Conservation (phyloP, 2,113 vertebrate species). For the Arenaria interpres region DNA sequence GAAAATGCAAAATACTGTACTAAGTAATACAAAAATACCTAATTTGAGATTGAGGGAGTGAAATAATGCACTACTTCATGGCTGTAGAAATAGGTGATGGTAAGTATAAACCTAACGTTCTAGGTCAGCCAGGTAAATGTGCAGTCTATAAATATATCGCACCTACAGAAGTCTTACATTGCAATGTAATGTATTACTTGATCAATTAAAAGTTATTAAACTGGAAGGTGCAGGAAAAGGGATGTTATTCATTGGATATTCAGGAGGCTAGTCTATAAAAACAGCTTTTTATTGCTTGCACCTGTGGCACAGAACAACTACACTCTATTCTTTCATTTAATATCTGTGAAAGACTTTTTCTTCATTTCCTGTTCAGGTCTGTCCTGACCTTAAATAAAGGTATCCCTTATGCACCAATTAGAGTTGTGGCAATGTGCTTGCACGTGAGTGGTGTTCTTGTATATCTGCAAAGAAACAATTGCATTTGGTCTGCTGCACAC, state of each 20-base stretch:
- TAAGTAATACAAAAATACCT: background rate
- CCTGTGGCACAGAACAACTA: background rate
- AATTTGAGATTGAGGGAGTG: background rate
- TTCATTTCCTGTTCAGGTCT: background rate
- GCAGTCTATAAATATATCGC: background rate
- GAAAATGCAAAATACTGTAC: background rate
- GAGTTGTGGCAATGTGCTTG: background rate
- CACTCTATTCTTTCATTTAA: background rate
- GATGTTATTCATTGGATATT: background rate
- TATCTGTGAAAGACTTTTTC: background rate
- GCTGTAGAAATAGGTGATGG: background rate
- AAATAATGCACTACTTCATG: background rate
- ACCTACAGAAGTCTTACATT: background rate
- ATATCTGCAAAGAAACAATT: background rate
- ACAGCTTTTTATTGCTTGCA: background rate
- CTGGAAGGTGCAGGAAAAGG: background rate
- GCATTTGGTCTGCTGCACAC: background rate
- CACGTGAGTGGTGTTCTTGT: background rate
- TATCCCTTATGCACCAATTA: background rate
- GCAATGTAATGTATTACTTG: background rate
- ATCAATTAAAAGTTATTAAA: background rate
- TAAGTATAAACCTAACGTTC: background rate
- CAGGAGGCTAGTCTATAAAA: background rate
- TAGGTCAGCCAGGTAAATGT: background rate
- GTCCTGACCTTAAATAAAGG: background rate